Evolutionary conservation across 2,113 vertebrate species (phyloP).

Genomic region (Crotophaga sulcirostris): DNA sequence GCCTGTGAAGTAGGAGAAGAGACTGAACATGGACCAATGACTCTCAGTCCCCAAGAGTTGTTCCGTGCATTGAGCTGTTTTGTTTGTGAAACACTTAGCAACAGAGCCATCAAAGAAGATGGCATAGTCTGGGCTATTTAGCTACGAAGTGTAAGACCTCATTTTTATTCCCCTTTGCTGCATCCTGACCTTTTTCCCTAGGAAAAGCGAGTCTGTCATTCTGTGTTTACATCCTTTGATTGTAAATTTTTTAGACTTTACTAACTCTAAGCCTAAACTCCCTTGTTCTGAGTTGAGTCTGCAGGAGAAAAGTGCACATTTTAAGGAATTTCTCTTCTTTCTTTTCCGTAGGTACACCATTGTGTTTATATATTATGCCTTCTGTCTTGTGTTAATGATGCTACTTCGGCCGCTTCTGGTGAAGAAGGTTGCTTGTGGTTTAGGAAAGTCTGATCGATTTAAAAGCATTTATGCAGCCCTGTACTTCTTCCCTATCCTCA

Average conservation of each 20-base stretch:
- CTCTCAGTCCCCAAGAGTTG: not conserved
- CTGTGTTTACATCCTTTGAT: not conserved
- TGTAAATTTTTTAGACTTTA: not conserved
- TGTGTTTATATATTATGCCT: conserved; percentile 95
- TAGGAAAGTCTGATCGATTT: conserved; percentile 94
- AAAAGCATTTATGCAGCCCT: conserved; percentile 97
- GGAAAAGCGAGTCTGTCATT: not conserved
- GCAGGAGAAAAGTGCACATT: not conserved
- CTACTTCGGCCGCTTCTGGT: conserved; percentile 93
- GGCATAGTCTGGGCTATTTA: not conserved
- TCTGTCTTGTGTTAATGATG: conserved; percentile 97
- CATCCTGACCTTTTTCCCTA: not conserved
- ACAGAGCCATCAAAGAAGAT: not conserved
- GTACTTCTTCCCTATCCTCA: conserved; percentile 97
- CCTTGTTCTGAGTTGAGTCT: not conserved
- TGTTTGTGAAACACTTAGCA: accelerated
- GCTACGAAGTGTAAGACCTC: not conserved
- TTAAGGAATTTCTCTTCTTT: not conserved
- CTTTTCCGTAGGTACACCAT: conserved; percentile 88
- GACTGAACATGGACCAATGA: not conserved
- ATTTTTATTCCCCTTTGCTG: not conserved
- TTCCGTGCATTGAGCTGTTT: not conserved
- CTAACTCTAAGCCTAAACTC: not conserved
- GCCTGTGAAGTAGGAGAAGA: too few species aligned
- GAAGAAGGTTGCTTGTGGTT: conserved; percentile 95